Evolutionary conservation across 2,797 vertebrate species (phyloP).

Genomic region (Crypturellus tataupa): DNA sequence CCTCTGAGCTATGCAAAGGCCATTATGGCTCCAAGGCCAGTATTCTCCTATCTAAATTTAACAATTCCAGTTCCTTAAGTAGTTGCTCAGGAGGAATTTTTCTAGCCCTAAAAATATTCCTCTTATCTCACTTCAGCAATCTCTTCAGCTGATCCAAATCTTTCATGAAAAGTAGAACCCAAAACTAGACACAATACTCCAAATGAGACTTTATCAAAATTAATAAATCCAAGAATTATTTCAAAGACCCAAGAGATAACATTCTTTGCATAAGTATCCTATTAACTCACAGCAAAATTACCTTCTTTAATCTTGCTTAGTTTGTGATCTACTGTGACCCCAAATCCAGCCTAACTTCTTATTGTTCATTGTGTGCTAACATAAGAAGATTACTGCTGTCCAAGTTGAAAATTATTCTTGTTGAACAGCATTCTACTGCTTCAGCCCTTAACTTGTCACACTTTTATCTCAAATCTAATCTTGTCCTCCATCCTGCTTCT

Average conservation of each 20-base stretch:
- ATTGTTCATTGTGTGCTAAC: neutral
- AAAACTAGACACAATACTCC: neutral
- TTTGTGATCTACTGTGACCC: neutral
- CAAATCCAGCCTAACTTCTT: neutral
- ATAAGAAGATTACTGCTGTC: conserved; percentile 16
- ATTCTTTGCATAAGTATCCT: neutral
- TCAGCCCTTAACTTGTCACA: neutral
- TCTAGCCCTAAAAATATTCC: neutral
- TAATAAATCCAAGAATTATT: neutral
- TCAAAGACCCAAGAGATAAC: neutral
- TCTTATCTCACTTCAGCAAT: neutral
- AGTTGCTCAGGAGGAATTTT: neutral
- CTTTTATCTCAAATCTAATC: conserved; percentile 19
- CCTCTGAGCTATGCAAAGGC: neutral
- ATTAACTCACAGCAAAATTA: conserved; percentile 32
- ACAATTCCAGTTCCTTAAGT: neutral
- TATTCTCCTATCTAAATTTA: neutral
- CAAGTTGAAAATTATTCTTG: neutral
- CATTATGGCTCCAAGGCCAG: neutral
- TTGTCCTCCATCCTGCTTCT: neutral
- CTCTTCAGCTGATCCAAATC: neutral
- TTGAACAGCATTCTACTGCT: neutral
- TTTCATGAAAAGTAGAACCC: neutral
- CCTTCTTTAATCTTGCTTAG: neutral
- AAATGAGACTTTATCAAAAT: neutral